Conservation (phyloP, 2,797 vertebrate genomes). For the Muscicapa comitata region DNA sequence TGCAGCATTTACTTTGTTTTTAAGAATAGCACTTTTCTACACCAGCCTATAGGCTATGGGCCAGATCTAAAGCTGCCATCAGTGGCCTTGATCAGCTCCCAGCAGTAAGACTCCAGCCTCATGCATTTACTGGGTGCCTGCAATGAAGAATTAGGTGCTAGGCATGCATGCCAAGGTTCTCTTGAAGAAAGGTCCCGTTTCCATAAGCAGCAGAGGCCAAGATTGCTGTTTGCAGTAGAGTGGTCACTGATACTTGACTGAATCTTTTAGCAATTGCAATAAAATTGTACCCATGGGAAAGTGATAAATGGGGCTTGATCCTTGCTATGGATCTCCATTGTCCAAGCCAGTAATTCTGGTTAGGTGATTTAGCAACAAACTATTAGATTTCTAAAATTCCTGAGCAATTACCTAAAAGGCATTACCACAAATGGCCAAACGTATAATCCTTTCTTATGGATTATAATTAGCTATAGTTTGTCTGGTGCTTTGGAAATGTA, state of each 20-base stretch:
- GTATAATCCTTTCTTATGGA: background rate
- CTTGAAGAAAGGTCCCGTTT: background rate
- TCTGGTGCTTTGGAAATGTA: background rate
- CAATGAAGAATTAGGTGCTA: background rate
- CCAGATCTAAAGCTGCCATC: background rate
- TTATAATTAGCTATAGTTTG: slow-evolving; percentile 22
- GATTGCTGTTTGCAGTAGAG: background rate
- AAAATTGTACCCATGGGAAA: background rate
- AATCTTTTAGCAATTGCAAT: background rate
- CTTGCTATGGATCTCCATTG: background rate
- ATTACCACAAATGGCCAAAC: background rate
- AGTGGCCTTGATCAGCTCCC: background rate
- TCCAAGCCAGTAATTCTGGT: background rate
- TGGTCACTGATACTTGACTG: background rate
- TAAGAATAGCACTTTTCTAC: background rate
- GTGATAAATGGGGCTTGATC: background rate
- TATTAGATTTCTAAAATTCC: background rate
- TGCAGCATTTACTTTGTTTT: background rate
- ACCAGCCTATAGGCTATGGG: background rate
- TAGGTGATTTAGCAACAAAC: background rate
- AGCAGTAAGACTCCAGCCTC: background rate
- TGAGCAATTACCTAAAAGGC: background rate
- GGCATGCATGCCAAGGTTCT: background rate
- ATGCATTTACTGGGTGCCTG: accelerated
- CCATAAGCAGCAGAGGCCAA: background rate